Evolutionary conservation across 2,888 invertebrate genomes (phyloP).

Genomic region (Atherix ibis): DNA sequence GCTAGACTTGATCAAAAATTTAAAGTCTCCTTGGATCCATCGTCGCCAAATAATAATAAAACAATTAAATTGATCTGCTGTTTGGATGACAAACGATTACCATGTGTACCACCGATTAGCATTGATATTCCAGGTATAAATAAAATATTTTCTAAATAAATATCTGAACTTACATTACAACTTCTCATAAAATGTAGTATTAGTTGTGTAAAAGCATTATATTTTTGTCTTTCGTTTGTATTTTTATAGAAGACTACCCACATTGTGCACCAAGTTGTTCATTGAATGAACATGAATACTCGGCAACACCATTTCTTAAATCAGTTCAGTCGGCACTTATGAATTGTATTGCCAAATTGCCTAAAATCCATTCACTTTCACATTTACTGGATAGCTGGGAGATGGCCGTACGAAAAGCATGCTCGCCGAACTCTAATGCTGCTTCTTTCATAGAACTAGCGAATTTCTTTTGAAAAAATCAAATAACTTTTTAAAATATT

Average conservation of each 20-base stretch:
- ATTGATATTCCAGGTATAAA: constrained; percentile 62
- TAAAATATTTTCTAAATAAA: too few species aligned
- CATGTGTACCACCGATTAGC: constrained; percentile 80
- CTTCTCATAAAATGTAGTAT: too few species aligned
- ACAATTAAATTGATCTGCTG: constrained; percentile 66
- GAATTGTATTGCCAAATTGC: constrained; percentile 63
- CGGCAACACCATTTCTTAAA: constrained; percentile 59
- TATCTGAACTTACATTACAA: too few species aligned
- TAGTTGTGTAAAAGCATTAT: too few species aligned
- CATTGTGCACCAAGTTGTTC: constrained; percentile 48
- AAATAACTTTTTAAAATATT: too few species aligned
- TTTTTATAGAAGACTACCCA: constrained; percentile 38
- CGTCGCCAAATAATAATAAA: constrained; percentile 48
- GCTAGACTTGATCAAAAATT: constrained; percentile 82
- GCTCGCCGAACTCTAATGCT: too few species aligned
- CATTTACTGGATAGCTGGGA: constrained; percentile 89
- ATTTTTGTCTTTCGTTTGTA: too few species aligned
- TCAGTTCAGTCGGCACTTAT: constrained; percentile 58
- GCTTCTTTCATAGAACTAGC: too few species aligned
- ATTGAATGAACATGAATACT: constrained; percentile 57
- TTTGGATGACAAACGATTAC: constrained; percentile 76
- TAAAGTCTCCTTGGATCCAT: constrained; percentile 46
- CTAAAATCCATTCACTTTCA: constrained; percentile 66
- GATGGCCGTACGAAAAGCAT: constrained; percentile 82
- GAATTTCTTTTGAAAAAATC: too few species aligned